Base-by-base conservation (phyloP, 2,113 vertebrate species). In the Caracal caracal region DNA sequence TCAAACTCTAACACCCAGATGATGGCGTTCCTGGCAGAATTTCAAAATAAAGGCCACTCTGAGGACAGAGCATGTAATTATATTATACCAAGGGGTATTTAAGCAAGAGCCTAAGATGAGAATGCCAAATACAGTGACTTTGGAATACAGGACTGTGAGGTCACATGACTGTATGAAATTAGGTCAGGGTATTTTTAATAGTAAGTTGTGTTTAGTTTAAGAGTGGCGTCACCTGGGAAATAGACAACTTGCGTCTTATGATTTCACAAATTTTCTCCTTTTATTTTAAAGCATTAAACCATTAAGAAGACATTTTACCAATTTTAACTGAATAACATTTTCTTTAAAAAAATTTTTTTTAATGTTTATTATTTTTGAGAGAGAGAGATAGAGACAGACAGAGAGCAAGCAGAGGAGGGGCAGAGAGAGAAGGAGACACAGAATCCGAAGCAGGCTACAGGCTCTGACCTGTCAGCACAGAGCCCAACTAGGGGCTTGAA, bases 11-110 rank as follows among this genome's bases (percentile, higher is more conserved):
- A 92, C 78, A 96, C 49, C 65, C 71, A 40, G 96, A 94, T 93
- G 89, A 95, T 94, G 30, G 78, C 93, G 12, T 88, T 98, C 89
- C 93, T 96, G 96, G 96, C 91, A 95, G 70, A 76, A 88, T 96
- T 97, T 96, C 97, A 97, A 97, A 97, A 86, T 82, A 94, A 96
- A 97, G 92, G 70, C 89, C 89, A 97, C 56, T 97, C 70, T 47
- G 87, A 97, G 93, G 87, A 96, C 82, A 95, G 56, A 35, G 84
- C 43, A 49, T 96, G 65, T 95, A 97, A 95, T 94, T 97, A 78
- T 92, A 96, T 96, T 96, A 93, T 63, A 95, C 91, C 49, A 92
- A 88, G 68, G 10, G 93, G 19, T 83, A 87, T 89, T 94, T 88
- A 96, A 94, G 95, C 35, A 94, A 93, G 73, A 95, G 59, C 87